Base-by-base conservation (phyloP, 2,113 vertebrate genomes). In the Hydropotes inermis region DNA sequence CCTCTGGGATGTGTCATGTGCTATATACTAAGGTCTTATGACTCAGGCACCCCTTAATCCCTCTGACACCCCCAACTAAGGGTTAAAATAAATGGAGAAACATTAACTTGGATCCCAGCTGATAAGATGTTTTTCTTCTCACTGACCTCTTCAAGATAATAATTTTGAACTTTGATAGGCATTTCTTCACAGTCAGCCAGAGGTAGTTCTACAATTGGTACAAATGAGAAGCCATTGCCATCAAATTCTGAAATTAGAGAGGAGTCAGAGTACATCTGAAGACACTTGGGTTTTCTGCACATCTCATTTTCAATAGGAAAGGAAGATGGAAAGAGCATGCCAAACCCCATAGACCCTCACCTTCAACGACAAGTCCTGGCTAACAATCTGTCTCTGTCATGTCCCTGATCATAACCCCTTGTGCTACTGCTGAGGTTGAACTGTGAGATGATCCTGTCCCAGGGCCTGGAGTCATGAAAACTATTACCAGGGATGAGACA, bases 31-130 rank as follows among this genome's bases (percentile, higher is more conserved):
- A 30, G 10, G 13, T 55, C 54, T 89, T 33, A 13, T 79, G 54
- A 97, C 94, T 84, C 74, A 27, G 1, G 2, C 2, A 8, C 7
- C 27, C 64, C 58, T 88, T 70, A 64, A 97, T 85, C 61, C 95
- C 47, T 89, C 43, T 67, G 60, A 79, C 95, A 57, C 89, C 97
- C 85, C 86, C 94, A 81, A 17, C n/a, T 95, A 87, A 95, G 89
- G 39, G 57, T 85, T 97, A 94, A 95, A 98, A 95, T 97, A 97
- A 98, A 97, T 28, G 39, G 85, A 90, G 55, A 98, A 97, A 96
- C 82, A 98, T 98, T 98, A 98, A 98, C 94, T 98, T 85, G 92
- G 96, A 74, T 89, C 97, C 78, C 86, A 96, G 60, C 5, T 98
- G 93, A 98, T 97, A 97, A 97, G 10, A 10, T 54, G 58, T 91